A percentile compares a stretch with the other conserved stretches of the same genome.
phyloP scores from a whole-genome alignment of 2,888 invertebrate species.

The Agrilus mali region DNA sequence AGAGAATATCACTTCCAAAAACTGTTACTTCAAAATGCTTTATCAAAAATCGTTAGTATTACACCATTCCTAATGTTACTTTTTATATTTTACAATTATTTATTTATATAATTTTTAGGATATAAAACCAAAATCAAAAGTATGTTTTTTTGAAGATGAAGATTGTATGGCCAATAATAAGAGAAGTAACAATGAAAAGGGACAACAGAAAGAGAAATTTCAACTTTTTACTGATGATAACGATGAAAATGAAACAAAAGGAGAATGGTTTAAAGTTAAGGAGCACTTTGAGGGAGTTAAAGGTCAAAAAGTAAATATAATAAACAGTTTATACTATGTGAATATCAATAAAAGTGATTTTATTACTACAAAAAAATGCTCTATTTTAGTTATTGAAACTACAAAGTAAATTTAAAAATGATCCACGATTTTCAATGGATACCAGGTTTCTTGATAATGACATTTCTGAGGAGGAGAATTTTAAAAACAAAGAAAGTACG shows the following conservation, averaged over 20 bases:
- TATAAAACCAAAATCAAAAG: slow-evolving; percentile 43
- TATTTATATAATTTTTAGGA: slow-evolving; percentile 33
- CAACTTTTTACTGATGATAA: slow-evolving; percentile 19
- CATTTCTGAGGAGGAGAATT: slow-evolving; percentile 19
- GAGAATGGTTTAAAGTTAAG: slow-evolving; percentile 43
- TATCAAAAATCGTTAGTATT: slow-evolving; percentile 49
- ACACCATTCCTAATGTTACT: slow-evolving; percentile 1
- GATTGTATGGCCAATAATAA: slow-evolving; percentile 15
- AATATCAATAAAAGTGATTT: neutral
- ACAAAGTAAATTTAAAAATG: slow-evolving; percentile 60
- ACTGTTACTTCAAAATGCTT: slow-evolving; percentile 48
- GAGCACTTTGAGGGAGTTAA: slow-evolving; percentile 53
- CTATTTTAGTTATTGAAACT: slow-evolving; percentile 49
- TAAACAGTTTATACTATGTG: no score
- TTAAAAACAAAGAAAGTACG: slow-evolving; percentile 14
- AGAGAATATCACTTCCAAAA: slow-evolving; percentile 52
- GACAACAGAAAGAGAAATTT: slow-evolving; percentile 11
- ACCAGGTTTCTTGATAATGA: slow-evolving; percentile 56
- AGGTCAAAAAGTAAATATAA: slow-evolving; percentile 45
- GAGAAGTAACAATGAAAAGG: slow-evolving; percentile 10
- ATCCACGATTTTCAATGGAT: slow-evolving; percentile 65
- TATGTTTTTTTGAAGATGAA: slow-evolving; percentile 46
- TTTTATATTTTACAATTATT: neutral
- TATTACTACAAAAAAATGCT: slow-evolving; percentile 6
- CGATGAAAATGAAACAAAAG: slow-evolving; percentile 38